phyloP scores from a whole-genome alignment of 2,113 vertebrate genomes.

The Macroglossus sobrinus region DNA sequence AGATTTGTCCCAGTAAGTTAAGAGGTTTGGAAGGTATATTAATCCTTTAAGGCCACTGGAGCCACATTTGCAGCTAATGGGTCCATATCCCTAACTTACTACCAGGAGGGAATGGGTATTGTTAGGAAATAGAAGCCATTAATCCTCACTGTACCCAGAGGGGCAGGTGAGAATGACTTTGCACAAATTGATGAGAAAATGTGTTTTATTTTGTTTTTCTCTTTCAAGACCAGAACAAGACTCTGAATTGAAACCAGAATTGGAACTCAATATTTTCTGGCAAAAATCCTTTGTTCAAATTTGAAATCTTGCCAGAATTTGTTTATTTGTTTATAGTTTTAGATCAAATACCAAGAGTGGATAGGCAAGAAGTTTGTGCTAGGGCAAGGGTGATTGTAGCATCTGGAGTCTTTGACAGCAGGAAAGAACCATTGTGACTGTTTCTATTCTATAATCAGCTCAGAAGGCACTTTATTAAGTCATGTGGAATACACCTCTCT shows the following conservation, averaged over 20 bases:
- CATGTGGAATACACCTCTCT: not conserved
- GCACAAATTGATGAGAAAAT: constrained; percentile 57
- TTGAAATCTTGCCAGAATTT: constrained; percentile 32
- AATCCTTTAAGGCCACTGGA: constrained; percentile 62
- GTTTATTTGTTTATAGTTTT: not conserved
- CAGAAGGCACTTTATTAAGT: not conserved
- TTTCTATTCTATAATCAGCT: not conserved
- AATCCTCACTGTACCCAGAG: constrained; percentile 47
- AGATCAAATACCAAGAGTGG: not conserved
- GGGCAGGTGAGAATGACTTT: constrained; percentile 58
- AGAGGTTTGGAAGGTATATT: constrained; percentile 45
- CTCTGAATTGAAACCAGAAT: not conserved
- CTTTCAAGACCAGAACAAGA: constrained; percentile 2
- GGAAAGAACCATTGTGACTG: not conserved
- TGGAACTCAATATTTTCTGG: constrained; percentile 11
- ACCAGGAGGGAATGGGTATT: not conserved
- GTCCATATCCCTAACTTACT: constrained; percentile 51
- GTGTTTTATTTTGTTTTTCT: constrained; percentile 28
- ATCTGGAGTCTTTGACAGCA: not conserved
- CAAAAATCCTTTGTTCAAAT: not conserved
- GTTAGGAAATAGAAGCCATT: constrained; percentile 50
- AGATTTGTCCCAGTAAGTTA: constrained; percentile 51
- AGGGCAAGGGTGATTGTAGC: not conserved
- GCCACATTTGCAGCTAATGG: constrained; percentile 65
- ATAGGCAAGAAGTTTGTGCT: not conserved